These are phyloP conservation scores for Aethes cnicana DNA, from an alignment of 2,888 invertebrate species.

Conservation along the genomic window DNA sequence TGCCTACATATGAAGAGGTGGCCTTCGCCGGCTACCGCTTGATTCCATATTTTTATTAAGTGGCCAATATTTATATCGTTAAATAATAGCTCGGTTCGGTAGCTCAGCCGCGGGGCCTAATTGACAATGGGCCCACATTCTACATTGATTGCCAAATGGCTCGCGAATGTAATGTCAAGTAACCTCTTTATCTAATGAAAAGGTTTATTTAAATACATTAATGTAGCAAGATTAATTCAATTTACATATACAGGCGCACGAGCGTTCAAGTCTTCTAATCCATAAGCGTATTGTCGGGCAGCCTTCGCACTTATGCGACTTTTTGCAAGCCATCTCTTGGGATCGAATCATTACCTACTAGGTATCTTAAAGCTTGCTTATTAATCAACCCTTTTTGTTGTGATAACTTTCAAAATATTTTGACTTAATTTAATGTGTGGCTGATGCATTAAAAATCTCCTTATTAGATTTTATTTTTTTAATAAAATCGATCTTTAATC, in stretches of 20 bases:
- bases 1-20: neutral
- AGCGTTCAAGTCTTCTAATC: neutral
- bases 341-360: too few species aligned
- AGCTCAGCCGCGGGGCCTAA: conserved; percentile 43
- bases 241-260: neutral
- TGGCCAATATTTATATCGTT: conserved; percentile 41
- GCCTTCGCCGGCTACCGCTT: conserved; percentile 38
- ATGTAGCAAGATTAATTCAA: conserved; percentile 2
- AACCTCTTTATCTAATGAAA: conserved; percentile 8
- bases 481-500: too few species aligned
- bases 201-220: neutral
- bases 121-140: conserved; percentile 45
- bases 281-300: neutral
- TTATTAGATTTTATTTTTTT: too few species aligned
- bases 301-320: neutral
- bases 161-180: conserved; percentile 13
- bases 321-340: too few species aligned
- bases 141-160: conserved; percentile 1
- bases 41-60: conserved; percentile 44
- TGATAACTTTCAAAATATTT: neutral
- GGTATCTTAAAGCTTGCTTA: too few species aligned
- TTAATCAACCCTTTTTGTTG: neutral
- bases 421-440: neutral
- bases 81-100: conserved; percentile 34
- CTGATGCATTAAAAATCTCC: neutral